These are phyloP conservation scores for Philypnodon macrostomus DNA, from an alignment of 2,797 vertebrate species.

Conservation along the genomic window DNA sequence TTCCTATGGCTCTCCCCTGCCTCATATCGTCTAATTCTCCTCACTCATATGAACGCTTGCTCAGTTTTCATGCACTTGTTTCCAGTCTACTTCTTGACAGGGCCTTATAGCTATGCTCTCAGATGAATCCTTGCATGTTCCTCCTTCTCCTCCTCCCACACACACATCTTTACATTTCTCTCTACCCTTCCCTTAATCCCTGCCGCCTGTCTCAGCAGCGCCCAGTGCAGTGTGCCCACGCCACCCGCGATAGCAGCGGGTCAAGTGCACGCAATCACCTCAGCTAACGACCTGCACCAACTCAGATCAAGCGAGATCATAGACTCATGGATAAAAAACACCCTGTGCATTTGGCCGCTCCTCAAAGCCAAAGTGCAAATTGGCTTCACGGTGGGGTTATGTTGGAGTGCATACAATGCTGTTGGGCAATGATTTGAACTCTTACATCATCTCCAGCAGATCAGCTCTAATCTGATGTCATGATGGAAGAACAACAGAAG, in stretches of 20 bases:
- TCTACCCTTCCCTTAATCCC: constrained; percentile 13
- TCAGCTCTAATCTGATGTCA: constrained; percentile 36
- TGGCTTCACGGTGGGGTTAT: constrained; percentile 20
- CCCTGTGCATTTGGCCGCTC: constrained; percentile 39
- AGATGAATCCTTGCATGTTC: constrained; percentile 42
- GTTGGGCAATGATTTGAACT: constrained; percentile 38
- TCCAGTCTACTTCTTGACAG: constrained; percentile 47
- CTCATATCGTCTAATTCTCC: constrained; percentile 8
- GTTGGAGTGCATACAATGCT: constrained; percentile 13
- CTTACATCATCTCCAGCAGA: constrained; percentile 37
- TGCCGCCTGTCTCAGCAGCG: constrained; percentile 27
- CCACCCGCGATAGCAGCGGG: constrained; percentile 45
- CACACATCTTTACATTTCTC: constrained; percentile 17
- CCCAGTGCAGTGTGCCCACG: constrained; percentile 37
- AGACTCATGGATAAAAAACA: constrained; percentile 59
- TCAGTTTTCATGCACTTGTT: constrained; percentile 36
- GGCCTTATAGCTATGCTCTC: constrained; percentile 43
- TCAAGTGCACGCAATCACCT: constrained; percentile 67
- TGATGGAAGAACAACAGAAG: constrained; percentile 26
- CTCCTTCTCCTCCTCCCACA: constrained; percentile 31
- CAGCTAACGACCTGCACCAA: constrained; percentile 54
- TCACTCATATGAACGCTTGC: constrained; percentile 15
- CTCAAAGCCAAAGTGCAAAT: constrained; percentile 60
- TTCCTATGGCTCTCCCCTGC: constrained; percentile 15
- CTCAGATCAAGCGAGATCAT: constrained; percentile 61